Base-by-base conservation (phyloP, 1,140 invertebrate species). In the Ephestia elutella region DNA sequence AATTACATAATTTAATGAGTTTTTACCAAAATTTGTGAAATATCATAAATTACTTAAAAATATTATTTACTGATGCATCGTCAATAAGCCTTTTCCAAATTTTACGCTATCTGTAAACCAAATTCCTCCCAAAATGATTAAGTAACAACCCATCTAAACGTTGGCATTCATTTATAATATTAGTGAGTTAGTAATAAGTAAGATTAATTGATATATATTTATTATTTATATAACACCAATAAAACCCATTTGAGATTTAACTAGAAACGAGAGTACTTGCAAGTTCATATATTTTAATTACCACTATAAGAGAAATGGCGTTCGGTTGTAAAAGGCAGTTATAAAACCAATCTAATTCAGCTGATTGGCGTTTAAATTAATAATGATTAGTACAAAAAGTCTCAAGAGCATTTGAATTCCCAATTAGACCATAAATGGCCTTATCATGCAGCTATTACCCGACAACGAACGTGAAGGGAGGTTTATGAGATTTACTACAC, bases 401-500 rank as follows among this genome's bases (percentile, higher is more conserved):
- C 74, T 66, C 53, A 50, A 68, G 71, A 78, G 77, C 70, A 75
- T 85, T 78, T 78, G 70, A 78, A 62, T 71, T 66, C 66, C 77
- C 78, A 82, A 86, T 86, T 82, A 82, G 72, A 74, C 69, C 73
- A 84, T 86, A 84, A 86, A 84, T 59, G 70, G 68, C 53, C 76
- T 84, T 84, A 86, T 84, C 83, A 74, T 73, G 77, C 70, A 72
- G 65, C 72, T 75, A 86, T 86, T 86, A 86, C 75, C 74, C 68
- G 71, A 77, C 75, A 76, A 72, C 68, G 66, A 68, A 77, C 78
- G 73, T 66, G 69, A 73, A 75, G 80, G 79, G 81, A 75, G 83
- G 80, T 86, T 86, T 86, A 86, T 86, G 80, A 78, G 72, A 75
- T 86, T 82, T 79, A 84, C 80, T 84, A 83, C 75, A 84, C 73